phyloP scores from a whole-genome alignment of 2,888 invertebrate genomes.

The Spilarctia lutea region DNA sequence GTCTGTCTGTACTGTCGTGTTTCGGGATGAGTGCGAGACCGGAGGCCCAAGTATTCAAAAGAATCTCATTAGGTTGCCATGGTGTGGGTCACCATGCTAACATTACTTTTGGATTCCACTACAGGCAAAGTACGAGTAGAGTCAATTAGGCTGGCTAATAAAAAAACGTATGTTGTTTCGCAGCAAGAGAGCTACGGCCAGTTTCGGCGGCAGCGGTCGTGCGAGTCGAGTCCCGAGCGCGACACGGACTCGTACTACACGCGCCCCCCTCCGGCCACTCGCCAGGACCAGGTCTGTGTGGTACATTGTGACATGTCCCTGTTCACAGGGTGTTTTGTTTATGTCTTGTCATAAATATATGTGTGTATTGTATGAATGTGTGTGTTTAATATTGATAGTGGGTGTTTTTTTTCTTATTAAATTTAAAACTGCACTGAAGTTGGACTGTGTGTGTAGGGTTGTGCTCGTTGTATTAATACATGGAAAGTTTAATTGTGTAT shows the following conservation, averaged over 20 bases:
- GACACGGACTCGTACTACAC: slow-evolving; percentile 56
- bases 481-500: too few species aligned
- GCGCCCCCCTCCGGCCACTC: slow-evolving; percentile 24
- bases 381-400: background rate
- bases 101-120: too few species aligned
- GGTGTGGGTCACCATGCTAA: too few species aligned
- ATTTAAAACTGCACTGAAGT: background rate
- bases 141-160: too few species aligned
- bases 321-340: background rate
- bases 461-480: too few species aligned
- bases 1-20: too few species aligned
- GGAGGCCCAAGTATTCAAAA: too few species aligned
- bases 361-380: background rate
- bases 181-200: slow-evolving; percentile 71
- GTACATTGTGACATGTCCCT: too few species aligned
- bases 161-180: background rate
- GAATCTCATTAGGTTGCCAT: too few species aligned
- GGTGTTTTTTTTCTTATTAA: background rate
- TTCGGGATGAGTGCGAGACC: too few species aligned
- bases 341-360: background rate
- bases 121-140: too few species aligned
- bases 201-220: slow-evolving; percentile 69
- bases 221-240: slow-evolving; percentile 79
- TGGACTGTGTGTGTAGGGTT: too few species aligned
- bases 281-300: slow-evolving; percentile 55